A percentile compares a stretch with the other conserved stretches of the same genome.
Evolutionary conservation across 2,113 vertebrate genomes (phyloP).

Genomic region (Neofelis nebulosa): DNA sequence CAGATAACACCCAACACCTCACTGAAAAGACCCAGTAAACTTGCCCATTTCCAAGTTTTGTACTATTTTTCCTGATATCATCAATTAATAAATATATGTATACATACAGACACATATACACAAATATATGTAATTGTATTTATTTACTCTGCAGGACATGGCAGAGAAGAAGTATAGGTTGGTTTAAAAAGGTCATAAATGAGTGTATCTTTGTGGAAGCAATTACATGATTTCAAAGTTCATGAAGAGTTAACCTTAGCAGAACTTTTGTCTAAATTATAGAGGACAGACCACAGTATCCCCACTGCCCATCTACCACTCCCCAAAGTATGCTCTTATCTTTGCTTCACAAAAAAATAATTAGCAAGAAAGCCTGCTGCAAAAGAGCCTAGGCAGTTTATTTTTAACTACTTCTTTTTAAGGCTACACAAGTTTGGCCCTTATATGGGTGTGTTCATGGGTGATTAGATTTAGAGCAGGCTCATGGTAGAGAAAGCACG

Average conservation of each 20-base stretch:
- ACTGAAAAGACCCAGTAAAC: not conserved
- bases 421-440: slow-evolving; percentile 51
- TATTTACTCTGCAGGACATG: not conserved
- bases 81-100: not conserved
- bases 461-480: slow-evolving; percentile 21
- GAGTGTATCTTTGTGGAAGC: slow-evolving; percentile 3
- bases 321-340: not conserved
- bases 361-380: slow-evolving; percentile 35
- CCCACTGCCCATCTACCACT: not conserved
- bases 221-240: slow-evolving; percentile 7
- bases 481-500: not conserved
- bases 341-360: slow-evolving; percentile 57
- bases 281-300: not conserved
- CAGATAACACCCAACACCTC: not conserved
- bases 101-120: not conserved
- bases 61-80: not conserved
- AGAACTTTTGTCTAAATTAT: not conserved
- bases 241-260: not conserved
- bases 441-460: slow-evolving; percentile 67
- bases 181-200: not conserved
- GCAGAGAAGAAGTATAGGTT: not conserved
- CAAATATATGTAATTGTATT: not conserved
- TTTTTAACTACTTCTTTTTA: slow-evolving; percentile 67
- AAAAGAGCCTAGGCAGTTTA: slow-evolving; percentile 46
- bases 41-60: slow-evolving; percentile 5